Percentiles rank a stretch among this genome's conserved stretches.
Conservation (phyloP, 1,140 invertebrate genomes). For the Macrostomum lignano region DNA sequence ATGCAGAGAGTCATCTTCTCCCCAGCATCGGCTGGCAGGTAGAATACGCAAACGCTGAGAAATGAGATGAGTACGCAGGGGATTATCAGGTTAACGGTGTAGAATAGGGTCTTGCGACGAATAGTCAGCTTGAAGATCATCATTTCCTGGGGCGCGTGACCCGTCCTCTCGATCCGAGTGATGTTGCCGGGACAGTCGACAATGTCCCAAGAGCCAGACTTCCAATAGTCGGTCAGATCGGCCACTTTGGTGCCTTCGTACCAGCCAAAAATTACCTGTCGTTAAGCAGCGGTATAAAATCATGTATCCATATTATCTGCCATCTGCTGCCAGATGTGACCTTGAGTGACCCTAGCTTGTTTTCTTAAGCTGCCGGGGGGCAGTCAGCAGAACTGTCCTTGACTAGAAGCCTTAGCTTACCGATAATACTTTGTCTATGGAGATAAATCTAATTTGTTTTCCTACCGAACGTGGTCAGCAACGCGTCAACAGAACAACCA, state of each 20-base stretch:
- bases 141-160: constrained; percentile 6
- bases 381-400: too few species aligned
- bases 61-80: constrained; percentile 93
- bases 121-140: constrained; percentile 48
- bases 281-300: too few species aligned
- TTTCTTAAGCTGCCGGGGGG: too few species aligned
- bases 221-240: constrained; percentile 83
- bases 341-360: too few species aligned
- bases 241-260: constrained; percentile 81
- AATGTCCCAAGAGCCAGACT: constrained; percentile 94
- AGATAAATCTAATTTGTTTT: too few species aligned
- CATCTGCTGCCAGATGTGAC: too few species aligned
- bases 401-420: too few species aligned
- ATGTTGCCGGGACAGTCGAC: constrained; percentile 56
- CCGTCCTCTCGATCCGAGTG: constrained; percentile 6
- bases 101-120: constrained; percentile 81
- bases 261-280: constrained; percentile 66
- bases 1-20: constrained; percentile 67
- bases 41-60: constrained; percentile 87
- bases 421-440: too few species aligned
- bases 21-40: constrained; percentile 50
- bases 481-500: too few species aligned
- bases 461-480: too few species aligned
- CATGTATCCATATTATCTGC: too few species aligned
- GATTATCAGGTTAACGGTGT: constrained; percentile 91